Evolutionary conservation across 1,140 invertebrate species (phyloP).

Genomic region (Eumaeus atala): DNA sequence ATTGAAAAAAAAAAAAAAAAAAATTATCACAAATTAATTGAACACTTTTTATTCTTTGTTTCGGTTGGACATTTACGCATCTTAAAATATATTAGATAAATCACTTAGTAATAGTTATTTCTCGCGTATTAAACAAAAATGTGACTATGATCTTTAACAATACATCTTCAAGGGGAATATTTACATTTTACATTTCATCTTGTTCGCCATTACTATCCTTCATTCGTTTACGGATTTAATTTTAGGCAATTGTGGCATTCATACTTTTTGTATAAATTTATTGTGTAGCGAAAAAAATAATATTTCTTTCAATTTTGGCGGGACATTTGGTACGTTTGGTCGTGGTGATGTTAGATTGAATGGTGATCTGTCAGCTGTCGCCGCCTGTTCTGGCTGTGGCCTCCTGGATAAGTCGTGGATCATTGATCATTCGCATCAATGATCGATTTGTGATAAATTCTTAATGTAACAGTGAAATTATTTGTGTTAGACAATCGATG

Average conservation of each 20-base stretch:
- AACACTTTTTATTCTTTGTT: neutral
- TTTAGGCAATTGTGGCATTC: conserved; percentile 12
- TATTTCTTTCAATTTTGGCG: conserved; percentile 65
- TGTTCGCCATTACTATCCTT: conserved; percentile 44
- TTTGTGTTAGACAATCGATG: conserved; percentile 47
- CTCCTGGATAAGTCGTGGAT: conserved; percentile 34
- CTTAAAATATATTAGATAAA: too few species aligned
- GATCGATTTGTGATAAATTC: conserved; percentile 53
- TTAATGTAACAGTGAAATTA: conserved; percentile 55
- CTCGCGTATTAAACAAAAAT: neutral
- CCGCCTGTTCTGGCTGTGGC: conserved; percentile 49
- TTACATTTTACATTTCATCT: conserved; percentile 12
- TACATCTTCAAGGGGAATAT: too few species aligned
- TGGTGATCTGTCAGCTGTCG: conserved; percentile 66
- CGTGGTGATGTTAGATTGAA: conserved; percentile 39
- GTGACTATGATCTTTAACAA: neutral
- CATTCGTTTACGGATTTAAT: conserved; percentile 22
- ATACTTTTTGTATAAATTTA: too few species aligned
- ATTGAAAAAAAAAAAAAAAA: conserved; percentile 7
- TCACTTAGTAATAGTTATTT: too few species aligned
- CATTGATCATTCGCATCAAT: conserved; percentile 32
- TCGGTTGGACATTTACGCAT: neutral
- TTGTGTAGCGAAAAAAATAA: conserved; percentile 36
- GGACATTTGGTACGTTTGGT: conserved; percentile 55
- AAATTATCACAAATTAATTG: neutral